phyloP scores from a whole-genome alignment of 2,888 invertebrate genomes.

The Platycnemis pennipes region DNA sequence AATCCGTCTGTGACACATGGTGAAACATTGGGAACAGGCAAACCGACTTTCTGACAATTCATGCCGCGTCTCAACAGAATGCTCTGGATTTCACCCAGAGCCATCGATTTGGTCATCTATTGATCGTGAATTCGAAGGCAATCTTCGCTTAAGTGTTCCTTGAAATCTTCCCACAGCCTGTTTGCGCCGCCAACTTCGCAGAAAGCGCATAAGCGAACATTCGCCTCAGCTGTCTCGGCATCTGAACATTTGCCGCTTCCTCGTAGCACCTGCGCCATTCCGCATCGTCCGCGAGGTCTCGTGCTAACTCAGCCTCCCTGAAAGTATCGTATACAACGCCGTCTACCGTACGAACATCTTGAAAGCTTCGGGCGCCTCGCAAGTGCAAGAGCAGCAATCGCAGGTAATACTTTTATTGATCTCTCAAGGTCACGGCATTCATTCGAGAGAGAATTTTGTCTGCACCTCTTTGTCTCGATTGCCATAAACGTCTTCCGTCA shows the following conservation, averaged over 20 bases:
- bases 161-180: constrained; percentile 74
- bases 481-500: no score
- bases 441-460: no score
- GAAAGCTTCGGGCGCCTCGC: constrained; percentile 73
- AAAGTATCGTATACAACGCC: constrained; percentile 74
- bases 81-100: constrained; percentile 70
- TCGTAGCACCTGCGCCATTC: no score
- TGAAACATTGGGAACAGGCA: constrained; percentile 62
- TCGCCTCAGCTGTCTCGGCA: no score
- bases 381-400: constrained; percentile 73
- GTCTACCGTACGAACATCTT: constrained; percentile 74
- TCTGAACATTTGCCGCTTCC: no score
- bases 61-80: constrained; percentile 57
- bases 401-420: constrained; percentile 72
- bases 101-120: constrained; percentile 70
- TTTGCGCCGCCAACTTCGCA: constrained; percentile 73
- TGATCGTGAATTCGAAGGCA: not conserved
- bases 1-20: no score
- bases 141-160: constrained; percentile 49
- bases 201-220: constrained; percentile 75
- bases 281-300: constrained; percentile 75
- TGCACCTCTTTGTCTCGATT: no score
- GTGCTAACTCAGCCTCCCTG: constrained; percentile 73
- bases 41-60: constrained; percentile 45
- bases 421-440: not conserved